phyloP scores from a whole-genome alignment of 2,888 invertebrate genomes.

The Eueremaeus valkanovi region DNA sequence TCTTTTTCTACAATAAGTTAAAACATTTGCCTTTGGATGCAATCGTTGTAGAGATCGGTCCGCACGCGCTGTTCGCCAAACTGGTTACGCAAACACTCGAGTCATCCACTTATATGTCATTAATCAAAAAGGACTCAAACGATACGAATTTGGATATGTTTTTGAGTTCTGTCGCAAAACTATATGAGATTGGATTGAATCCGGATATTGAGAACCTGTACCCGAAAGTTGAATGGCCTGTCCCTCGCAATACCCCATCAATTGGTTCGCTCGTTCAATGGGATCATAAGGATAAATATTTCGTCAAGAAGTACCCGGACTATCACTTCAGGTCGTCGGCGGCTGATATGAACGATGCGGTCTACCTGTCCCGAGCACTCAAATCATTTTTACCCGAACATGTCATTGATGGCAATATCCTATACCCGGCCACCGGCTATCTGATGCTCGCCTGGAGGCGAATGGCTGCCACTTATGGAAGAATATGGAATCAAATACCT shows the following conservation, averaged over 20 bases:
- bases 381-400: not conserved
- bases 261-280: slow-evolving; percentile 78
- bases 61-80: slow-evolving; percentile 67
- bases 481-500: slow-evolving; percentile 17
- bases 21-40: slow-evolving; percentile 79
- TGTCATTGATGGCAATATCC: slow-evolving; percentile 56
- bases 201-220: slow-evolving; percentile 70
- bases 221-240: slow-evolving; percentile 62
- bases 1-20: slow-evolving; percentile 83
- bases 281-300: slow-evolving; percentile 68
- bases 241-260: slow-evolving; percentile 84
- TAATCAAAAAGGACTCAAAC: slow-evolving; percentile 73
- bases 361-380: not conserved
- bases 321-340: slow-evolving; percentile 41
- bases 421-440: slow-evolving; percentile 57
- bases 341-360: slow-evolving; percentile 58
- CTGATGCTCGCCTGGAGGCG: slow-evolving; percentile 74
- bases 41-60: slow-evolving; percentile 85
- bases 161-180: slow-evolving; percentile 70
- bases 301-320: slow-evolving; percentile 46
- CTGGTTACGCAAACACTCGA: not conserved
- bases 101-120: slow-evolving; percentile 63
- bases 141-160: slow-evolving; percentile 71
- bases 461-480: slow-evolving; percentile 53
- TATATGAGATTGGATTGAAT: slow-evolving; percentile 74